A percentile compares a stretch with the other conserved stretches of the same genome.
Evolutionary conservation across 2,888 invertebrate species (phyloP).

Genomic region (Dicyrtoma fusca): DNA sequence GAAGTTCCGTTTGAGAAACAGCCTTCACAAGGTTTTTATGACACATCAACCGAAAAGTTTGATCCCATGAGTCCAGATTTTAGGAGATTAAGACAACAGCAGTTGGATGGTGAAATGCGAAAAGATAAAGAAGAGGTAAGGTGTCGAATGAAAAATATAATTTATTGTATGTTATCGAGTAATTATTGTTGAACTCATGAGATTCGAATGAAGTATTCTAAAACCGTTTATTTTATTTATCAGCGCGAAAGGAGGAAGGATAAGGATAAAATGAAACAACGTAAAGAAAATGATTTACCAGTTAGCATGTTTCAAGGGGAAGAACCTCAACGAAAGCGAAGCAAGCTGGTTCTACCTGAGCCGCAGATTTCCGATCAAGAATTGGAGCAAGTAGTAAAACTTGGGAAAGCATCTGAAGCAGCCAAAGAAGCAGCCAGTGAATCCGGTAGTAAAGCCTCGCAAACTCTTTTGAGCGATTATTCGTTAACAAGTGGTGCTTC

Average conservation of each 20-base stretch:
- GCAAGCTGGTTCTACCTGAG: conserved; percentile 92
- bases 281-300: conserved; percentile 95
- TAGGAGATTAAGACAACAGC: conserved; percentile 84
- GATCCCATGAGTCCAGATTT: conserved; percentile 91
- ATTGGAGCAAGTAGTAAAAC: conserved; percentile 86
- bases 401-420: conserved; percentile 84
- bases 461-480: conserved; percentile 88
- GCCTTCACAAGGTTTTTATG: conserved; percentile 91
- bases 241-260: conserved; percentile 90
- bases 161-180: too few relatives aligned
- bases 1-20: conserved; percentile 98
- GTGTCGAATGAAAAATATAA: too few relatives aligned
- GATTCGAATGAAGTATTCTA: too few relatives aligned
- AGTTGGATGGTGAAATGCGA: conserved; percentile 87
- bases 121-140: conserved; percentile 86
- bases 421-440: conserved; percentile 86
- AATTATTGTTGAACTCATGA: too few relatives aligned
- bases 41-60: conserved; percentile 85
- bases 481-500: conserved; percentile 67
- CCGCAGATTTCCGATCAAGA: conserved; percentile 96
- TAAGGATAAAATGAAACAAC: conserved; percentile 90
- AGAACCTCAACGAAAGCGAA: conserved; percentile 88
- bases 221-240: conserved; percentile 57
- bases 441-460: conserved; percentile 74
- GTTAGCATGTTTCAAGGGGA: conserved; percentile 83